Evolutionary conservation across 1,140 invertebrate species (phyloP).

Genomic region (Lepidostoma basale): DNA sequence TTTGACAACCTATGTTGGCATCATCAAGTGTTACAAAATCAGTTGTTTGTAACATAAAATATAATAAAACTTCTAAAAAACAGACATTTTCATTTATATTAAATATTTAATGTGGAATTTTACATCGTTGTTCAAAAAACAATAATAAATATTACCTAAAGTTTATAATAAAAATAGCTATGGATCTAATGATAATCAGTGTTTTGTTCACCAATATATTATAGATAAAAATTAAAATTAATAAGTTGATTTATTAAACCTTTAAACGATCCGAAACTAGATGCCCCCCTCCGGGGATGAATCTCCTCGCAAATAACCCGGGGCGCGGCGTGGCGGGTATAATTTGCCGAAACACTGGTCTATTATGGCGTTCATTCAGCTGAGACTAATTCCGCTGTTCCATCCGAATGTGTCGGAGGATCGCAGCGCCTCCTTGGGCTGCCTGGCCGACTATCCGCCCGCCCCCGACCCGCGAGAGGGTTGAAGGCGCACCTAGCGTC

Average conservation of each 20-base stretch:
- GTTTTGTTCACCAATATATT: neutral
- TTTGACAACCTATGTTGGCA: too few relatives aligned
- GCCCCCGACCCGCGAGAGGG: slow-evolving; percentile 3
- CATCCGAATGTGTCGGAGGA: slow-evolving; percentile 42
- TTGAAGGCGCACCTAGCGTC: slow-evolving; percentile 19
- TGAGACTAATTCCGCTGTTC: slow-evolving; percentile 46
- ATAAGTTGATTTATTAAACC: neutral
- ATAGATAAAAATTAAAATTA: neutral
- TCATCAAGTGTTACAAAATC: too few relatives aligned
- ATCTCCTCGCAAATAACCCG: slow-evolving; percentile 40
- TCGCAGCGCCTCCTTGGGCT: slow-evolving; percentile 33
- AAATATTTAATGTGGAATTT: too few relatives aligned
- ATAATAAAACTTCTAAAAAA: too few relatives aligned
- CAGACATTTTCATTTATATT: too few relatives aligned
- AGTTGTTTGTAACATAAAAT: too few relatives aligned
- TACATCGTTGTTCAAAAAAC: too few relatives aligned
- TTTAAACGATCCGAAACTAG: slow-evolving; percentile 8
- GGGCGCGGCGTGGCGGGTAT: slow-evolving; percentile 43
- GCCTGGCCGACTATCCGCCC: slow-evolving; percentile 5
- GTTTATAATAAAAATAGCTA: too few relatives aligned
- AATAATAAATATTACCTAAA: too few relatives aligned
- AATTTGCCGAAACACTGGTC: slow-evolving; percentile 48
- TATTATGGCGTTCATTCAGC: slow-evolving; percentile 46
- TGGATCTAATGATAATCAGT: too few relatives aligned
- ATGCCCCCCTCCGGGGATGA: neutral